Evolutionary conservation across 2,113 vertebrate species (phyloP).

Genomic region (Colinus virginianus): DNA sequence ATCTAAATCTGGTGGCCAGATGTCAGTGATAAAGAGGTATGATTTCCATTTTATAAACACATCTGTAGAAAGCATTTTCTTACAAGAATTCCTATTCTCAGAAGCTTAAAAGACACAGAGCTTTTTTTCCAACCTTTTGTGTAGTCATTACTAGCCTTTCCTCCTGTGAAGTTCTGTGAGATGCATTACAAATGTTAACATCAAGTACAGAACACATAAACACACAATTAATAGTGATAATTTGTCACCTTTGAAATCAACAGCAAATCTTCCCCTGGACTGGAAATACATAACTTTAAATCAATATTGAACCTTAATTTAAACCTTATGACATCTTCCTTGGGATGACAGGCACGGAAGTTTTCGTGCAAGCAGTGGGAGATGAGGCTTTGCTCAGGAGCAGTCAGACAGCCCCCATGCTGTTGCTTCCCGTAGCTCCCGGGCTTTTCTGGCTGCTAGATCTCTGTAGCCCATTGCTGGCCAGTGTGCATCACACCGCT

Average conservation of each 20-base stretch:
- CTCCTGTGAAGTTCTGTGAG: neutral
- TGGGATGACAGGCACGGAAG: neutral
- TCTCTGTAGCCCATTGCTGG: neutral
- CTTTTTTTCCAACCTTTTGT: neutral
- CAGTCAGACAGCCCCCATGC: neutral
- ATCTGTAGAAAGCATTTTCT: slow-evolving; percentile 80
- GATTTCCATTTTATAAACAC: slow-evolving; percentile 78
- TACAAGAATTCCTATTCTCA: slow-evolving; percentile 44
- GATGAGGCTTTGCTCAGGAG: neutral
- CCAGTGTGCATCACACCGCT: neutral
- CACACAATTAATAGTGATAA: neutral
- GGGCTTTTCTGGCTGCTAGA: neutral
- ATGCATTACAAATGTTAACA: slow-evolving; percentile 10
- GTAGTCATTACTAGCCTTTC: neutral
- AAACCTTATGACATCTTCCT: neutral
- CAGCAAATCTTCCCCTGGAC: neutral
- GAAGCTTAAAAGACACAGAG: neutral
- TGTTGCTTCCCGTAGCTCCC: neutral
- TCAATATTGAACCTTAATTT: neutral
- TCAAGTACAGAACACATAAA: neutral
- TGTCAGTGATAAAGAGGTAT: slow-evolving; percentile 78
- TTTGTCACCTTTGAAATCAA: slow-evolving; percentile 21
- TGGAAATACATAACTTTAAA: neutral
- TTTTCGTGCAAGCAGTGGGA: neutral
- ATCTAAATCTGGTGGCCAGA: slow-evolving; percentile 88